Evolutionary conservation across 2,113 vertebrate genomes (phyloP).

Genomic region (Pseudonaja textilis): DNA sequence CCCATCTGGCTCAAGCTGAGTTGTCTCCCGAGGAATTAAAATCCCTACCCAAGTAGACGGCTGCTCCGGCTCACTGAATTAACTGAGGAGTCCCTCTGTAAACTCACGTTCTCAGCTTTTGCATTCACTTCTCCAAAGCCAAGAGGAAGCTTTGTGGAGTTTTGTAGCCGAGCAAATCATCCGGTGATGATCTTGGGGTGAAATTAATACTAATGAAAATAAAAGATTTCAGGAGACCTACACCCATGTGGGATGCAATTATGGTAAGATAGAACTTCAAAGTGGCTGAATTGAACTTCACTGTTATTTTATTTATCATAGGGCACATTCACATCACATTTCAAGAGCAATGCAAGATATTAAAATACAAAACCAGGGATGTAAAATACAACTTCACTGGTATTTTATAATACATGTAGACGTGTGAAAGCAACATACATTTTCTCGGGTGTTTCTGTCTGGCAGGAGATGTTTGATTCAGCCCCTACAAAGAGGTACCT

Average conservation of each 20-base stretch:
- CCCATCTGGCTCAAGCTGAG: conserved; percentile 59
- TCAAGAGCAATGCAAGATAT: no score
- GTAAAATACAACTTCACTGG: not conserved
- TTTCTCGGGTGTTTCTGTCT: not conserved
- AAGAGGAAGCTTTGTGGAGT: not conserved
- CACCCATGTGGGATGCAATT: not conserved
- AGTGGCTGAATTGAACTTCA: not conserved
- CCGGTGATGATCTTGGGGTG: not conserved
- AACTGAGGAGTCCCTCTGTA: conserved; percentile 32
- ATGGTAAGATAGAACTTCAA: no score
- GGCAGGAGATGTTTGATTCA: not conserved
- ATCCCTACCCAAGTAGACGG: conserved; percentile 65
- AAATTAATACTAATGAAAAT: not conserved
- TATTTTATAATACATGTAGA: not conserved
- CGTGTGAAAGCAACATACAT: not conserved
- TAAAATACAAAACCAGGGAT: no score
- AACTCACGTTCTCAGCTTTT: conserved; percentile 7
- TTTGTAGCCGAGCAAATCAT: not conserved
- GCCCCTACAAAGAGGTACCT: not conserved
- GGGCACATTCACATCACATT: no score
- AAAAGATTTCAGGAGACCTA: not conserved
- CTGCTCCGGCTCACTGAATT: conserved; percentile 59
- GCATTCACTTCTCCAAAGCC: conserved; percentile 34
- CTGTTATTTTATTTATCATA: not conserved
- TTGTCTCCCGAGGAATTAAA: conserved; percentile 71